phyloP scores from a whole-genome alignment of 2,113 vertebrate genomes.

The Pluvianellus socialis region DNA sequence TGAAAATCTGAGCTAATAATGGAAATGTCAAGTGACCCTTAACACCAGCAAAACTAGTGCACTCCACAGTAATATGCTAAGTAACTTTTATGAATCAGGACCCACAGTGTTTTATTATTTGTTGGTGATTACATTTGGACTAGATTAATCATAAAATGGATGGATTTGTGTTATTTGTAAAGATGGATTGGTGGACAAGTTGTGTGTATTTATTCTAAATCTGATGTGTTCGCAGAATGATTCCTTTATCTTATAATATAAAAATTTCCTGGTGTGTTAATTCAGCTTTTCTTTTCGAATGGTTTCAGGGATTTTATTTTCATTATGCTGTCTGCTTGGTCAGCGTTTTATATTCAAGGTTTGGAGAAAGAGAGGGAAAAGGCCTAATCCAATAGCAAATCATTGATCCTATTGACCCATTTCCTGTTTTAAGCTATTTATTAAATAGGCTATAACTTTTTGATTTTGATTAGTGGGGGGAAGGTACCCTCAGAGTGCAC shows the following conservation, averaged over 20 bases:
- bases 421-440: slow-evolving; percentile 46
- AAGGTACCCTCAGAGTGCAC: slow-evolving; percentile 21
- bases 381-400: slow-evolving; percentile 19
- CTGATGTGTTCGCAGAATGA: slow-evolving; percentile 16
- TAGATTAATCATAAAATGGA: not conserved
- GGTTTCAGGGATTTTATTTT: slow-evolving; percentile 58
- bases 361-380: not conserved
- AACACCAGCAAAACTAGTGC: not conserved
- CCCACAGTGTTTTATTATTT: not conserved
- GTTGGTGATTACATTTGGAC: not conserved
- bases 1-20: not conserved
- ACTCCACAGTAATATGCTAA: not conserved
- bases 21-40: not conserved
- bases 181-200: not conserved
- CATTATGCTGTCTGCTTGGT: slow-evolving; percentile 49
- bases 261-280: slow-evolving; percentile 13
- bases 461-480: slow-evolving; percentile 49
- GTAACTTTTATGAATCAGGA: not conserved
- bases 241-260: slow-evolving; percentile 50
- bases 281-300: slow-evolving; percentile 57
- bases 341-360: slow-evolving; percentile 48
- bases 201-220: slow-evolving; percentile 23
- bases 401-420: slow-evolving; percentile 58
- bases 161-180: slow-evolving; percentile 27
- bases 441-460: slow-evolving; percentile 60